These are phyloP conservation scores for Oxyruncus cristatus DNA, from an alignment of 2,113 vertebrate species.

Conservation along the genomic window DNA sequence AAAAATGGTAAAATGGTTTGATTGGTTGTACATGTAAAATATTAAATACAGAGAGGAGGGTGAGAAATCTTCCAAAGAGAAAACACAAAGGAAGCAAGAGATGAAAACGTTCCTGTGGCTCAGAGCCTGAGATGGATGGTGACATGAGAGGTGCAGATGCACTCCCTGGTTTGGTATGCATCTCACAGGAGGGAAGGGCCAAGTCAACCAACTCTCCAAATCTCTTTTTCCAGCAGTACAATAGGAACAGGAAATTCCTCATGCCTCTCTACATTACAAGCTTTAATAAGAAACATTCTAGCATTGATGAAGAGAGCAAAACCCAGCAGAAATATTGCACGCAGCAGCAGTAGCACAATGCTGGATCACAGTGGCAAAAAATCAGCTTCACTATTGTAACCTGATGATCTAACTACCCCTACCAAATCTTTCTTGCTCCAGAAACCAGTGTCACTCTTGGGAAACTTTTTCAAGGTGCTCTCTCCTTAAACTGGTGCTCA, in stretches of 20 bases:
- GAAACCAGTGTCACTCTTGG: background rate
- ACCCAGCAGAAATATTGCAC: background rate
- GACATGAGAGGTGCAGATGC: background rate
- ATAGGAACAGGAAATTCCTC: background rate
- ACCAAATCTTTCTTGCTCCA: background rate
- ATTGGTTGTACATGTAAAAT: background rate
- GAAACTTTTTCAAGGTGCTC: background rate
- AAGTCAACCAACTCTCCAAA: background rate
- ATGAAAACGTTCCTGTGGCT: background rate
- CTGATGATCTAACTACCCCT: background rate
- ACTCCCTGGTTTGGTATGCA: background rate
- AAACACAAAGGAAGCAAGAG: background rate
- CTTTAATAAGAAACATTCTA: background rate
- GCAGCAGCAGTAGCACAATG: fast-evolving
- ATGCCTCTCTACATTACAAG: background rate
- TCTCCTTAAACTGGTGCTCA: background rate
- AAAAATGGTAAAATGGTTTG: background rate
- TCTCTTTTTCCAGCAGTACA: background rate
- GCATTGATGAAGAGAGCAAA: background rate
- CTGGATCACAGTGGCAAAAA: background rate
- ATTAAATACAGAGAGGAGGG: background rate
- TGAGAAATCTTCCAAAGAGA: background rate
- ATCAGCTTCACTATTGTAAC: background rate
- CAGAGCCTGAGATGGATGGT: background rate
- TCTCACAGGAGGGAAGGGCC: background rate